Evolutionary conservation across 1,140 invertebrate genomes (phyloP), one percentile per base, ranked within the genome.

Genomic region (Lordiphosa collinella): DNA sequence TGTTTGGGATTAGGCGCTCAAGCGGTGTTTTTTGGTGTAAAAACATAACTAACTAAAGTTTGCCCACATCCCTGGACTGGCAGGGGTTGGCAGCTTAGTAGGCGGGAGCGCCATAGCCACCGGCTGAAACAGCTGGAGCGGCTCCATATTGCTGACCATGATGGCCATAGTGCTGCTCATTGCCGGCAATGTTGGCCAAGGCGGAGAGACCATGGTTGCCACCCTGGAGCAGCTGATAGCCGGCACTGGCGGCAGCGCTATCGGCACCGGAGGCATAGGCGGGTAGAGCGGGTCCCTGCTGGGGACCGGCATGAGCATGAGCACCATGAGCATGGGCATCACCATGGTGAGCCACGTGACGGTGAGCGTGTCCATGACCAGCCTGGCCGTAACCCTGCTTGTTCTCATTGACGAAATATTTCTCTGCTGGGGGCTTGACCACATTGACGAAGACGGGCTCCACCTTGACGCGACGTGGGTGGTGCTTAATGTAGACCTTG

Each of bases 361-460:
- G 25, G 10, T 49, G 32, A 16, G 43, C 49, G 31, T 62, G 62
- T 35, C 61, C 60, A 14, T 66, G 63, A 14, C 56, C 69, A 13
- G 51, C 54, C 46, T 87, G 65, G 14, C 84, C 75, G 54, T 76
- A 67, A 38, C 73, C 72, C 50, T 87, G 86, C 56, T 87, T 80
- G 48, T 87, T 88, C 73, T 88, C 86, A 35, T 88, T 88, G 32
- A 88, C 86, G 29, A 87, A 88, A 43, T 88, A 88, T 48, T 88
- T 88, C 65, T 88, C 86, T 88, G 86, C 86, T 84, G 86, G 86
- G 11, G 86, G 86, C 61, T 88, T 88, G 12, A 88, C 85, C 70
- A 88, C 85, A 8, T 88, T 88, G 25, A 88, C 86, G 56, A 88
- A 88, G n/a, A 88, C 86, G 16, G 86, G 86, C 63, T 88, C 86